Evolutionary conservation across 2,888 invertebrate genomes (phyloP).

Genomic region (Erebia aethiops): DNA sequence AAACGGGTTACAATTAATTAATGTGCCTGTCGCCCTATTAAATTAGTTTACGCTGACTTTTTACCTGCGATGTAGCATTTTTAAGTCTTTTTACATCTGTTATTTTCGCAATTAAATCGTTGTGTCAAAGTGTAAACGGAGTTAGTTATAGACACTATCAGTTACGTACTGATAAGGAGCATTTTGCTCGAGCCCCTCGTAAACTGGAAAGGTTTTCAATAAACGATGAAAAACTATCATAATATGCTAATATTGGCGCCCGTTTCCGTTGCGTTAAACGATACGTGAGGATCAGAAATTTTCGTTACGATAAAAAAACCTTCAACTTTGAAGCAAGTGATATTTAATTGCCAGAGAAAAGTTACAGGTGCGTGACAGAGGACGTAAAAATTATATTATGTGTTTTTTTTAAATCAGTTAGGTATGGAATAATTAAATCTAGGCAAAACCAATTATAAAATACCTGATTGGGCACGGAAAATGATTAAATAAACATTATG

Average conservation of each 20-base stretch:
- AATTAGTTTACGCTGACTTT: too few relatives aligned
- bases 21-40: too few relatives aligned
- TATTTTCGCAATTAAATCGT: not conserved
- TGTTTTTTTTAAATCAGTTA: not conserved
- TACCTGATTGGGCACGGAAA: not conserved
- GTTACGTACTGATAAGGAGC: conserved; percentile 39
- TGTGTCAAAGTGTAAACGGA: conserved; percentile 24
- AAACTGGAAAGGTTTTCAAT: conserved; percentile 42
- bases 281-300: not conserved
- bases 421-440: not conserved
- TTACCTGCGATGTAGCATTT: too few relatives aligned
- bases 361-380: too few relatives aligned
- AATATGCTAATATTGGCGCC: conserved; percentile 38
- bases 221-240: conserved; percentile 40
- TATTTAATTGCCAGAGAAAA: too few relatives aligned
- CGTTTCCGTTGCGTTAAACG: conserved; percentile 26
- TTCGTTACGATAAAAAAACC: not conserved
- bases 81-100: not conserved
- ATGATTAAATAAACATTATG: not conserved
- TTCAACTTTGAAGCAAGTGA: too few relatives aligned
- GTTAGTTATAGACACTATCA: conserved; percentile 23
- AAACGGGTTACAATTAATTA: too few relatives aligned
- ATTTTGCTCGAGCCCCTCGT: conserved; percentile 41
- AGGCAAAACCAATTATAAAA: not conserved
- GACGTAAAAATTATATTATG: not conserved